Base-by-base conservation (phyloP, 64 coral and sea anemone genomes). In the Actinia tenebrosa region DNA sequence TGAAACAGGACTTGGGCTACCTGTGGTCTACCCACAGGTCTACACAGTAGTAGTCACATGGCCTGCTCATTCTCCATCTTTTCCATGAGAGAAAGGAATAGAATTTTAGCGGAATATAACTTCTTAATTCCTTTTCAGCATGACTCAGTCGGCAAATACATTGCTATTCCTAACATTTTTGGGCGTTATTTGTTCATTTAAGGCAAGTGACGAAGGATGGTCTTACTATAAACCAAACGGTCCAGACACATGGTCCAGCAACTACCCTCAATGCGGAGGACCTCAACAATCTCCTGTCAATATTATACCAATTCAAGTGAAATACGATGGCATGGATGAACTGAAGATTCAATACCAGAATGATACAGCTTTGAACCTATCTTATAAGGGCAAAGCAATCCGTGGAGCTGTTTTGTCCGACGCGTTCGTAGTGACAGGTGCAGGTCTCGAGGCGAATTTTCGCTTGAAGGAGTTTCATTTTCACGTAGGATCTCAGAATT, bases 321-420 rank as follows among this genome's bases (percentile, higher is more conserved):
- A 83, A 10, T 97, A 88, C 60, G 88, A 93, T 85, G 88, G 77
- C 19, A 89, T 97, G 18, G 56, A 16, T 11, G 85, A 92, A 18
- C 58, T 93, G 4, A 37, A 27, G 46, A 60, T 97, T 16, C 50
- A 93, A 37, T 97, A 93, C 56, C 77, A 85, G 1, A 44, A 43
- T 27, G 84, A n/a, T 3, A 63, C 88, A 8, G 44, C 69, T 27
- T 37, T 92, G 19, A 78, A 86, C 50, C 82, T 97, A 72, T 52
- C 82, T 81, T 90, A 97, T 84, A 90, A 97, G 17, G 94, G 94
- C 2, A 84, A 88, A 44, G 91, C 91, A 13, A 90, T 97, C 71
- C 84, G 88, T 45, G 86, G 63, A 1, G 61, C 63, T 1, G 78
- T 97, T 71, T 85, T 84, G 64, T 85, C 91, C 53, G 85, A 84